Conservation (phyloP, 1,140 invertebrate genomes). For the Steinernema khuongi region DNA sequence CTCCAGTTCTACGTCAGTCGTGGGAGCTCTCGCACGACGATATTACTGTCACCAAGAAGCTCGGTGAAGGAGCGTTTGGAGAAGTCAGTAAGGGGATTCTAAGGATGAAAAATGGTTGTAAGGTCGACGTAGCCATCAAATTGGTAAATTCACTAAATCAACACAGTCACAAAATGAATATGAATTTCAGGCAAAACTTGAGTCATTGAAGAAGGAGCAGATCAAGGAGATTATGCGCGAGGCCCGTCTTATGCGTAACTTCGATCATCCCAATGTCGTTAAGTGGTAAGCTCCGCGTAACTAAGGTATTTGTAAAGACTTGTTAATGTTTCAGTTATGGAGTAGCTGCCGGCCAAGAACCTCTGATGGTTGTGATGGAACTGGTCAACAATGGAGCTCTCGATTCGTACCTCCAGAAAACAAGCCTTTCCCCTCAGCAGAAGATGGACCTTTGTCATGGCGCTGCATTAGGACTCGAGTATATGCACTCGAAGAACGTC, state of each 20-base stretch:
- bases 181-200: constrained; percentile 62
- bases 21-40: not conserved
- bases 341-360: constrained; percentile 81
- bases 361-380: constrained; percentile 92
- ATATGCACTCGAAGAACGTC: constrained; percentile 40
- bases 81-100: not conserved
- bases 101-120: not conserved
- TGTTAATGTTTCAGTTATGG: too few species aligned
- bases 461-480: constrained; percentile 42
- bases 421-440: constrained; percentile 5
- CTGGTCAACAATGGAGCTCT: constrained; percentile 70
- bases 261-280: constrained; percentile 90
- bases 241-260: constrained; percentile 83
- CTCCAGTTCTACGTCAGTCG: not conserved
- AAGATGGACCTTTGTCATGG: constrained; percentile 43
- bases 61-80: not conserved
- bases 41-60: not conserved
- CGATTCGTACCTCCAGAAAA: constrained; percentile 45
- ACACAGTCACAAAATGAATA: not conserved
- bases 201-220: constrained; percentile 80
- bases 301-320: too few species aligned
- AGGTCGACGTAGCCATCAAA: not conserved
- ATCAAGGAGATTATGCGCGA: constrained; percentile 75
- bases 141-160: not conserved
- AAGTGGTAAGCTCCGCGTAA: too few species aligned